Conservation (phyloP, 2,797 vertebrate genomes). For the Ammospiza maritima region DNA sequence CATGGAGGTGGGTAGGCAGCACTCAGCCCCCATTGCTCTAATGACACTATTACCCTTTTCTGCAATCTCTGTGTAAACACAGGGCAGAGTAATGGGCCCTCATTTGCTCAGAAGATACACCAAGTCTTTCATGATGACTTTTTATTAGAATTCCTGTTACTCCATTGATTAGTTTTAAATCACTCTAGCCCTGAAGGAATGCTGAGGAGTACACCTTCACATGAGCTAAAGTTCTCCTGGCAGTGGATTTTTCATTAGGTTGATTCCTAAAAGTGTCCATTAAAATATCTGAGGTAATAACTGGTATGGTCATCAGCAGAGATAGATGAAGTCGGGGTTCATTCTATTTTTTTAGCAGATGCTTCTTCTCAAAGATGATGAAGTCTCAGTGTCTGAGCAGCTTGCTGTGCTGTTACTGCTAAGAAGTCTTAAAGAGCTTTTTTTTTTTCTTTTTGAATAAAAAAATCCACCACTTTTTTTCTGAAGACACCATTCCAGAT, state of each 20-base stretch:
- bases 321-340: not conserved
- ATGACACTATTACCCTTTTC: not conserved
- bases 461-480: not conserved
- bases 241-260: not conserved
- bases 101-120: not conserved
- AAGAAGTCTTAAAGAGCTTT: not conserved
- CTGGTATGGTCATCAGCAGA: not conserved
- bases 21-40: not conserved
- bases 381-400: not conserved
- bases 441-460: not conserved
- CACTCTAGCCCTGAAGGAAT: not conserved
- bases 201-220: not conserved
- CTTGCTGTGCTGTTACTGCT: not conserved
- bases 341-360: not conserved
- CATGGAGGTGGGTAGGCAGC: not conserved
- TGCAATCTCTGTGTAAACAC: not conserved
- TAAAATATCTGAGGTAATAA: not conserved
- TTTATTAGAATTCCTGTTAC: not conserved
- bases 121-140: not conserved
- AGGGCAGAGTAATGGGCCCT: not conserved
- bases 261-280: not conserved
- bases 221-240: not conserved
- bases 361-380: not conserved
- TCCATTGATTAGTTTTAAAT: not conserved
- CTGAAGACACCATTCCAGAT: not conserved